phyloP scores from a whole-genome alignment of 2,797 vertebrate species.

The Kryptopterus vitreolus region DNA sequence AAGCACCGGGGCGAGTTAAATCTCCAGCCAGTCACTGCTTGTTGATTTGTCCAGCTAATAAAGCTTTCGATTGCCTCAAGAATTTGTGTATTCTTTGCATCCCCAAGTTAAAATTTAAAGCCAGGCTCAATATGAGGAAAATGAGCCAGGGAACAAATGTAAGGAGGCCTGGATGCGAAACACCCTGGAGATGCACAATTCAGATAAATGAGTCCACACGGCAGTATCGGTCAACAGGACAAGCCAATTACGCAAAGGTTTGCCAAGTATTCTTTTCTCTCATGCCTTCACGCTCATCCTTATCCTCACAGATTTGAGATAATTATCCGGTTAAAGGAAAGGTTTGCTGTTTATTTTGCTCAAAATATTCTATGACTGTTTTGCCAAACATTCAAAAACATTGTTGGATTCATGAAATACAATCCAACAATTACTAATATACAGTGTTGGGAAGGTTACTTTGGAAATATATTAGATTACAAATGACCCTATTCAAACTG shows the following conservation, averaged over 20 bases:
- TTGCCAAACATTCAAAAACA: constrained; percentile 3
- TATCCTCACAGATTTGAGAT: constrained; percentile 18
- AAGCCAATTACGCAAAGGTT: constrained; percentile 23
- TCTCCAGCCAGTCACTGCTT: constrained; percentile 1
- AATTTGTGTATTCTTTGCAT: neutral
- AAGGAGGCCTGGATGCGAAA: constrained; percentile 6
- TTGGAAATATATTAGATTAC: too few species aligned
- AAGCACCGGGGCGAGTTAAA: neutral
- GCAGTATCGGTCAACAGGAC: constrained; percentile 1
- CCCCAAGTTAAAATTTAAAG: neutral
- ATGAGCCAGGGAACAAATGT: neutral
- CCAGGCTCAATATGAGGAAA: constrained; percentile 11
- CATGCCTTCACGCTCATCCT: constrained; percentile 24
- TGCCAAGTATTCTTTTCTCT: constrained; percentile 35
- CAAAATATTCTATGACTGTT: constrained; percentile 29
- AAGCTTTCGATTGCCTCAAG: neutral
- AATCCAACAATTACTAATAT: constrained; percentile 6
- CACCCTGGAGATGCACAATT: constrained; percentile 18
- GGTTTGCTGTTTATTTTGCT: constrained; percentile 30
- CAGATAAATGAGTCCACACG: constrained; percentile 28
- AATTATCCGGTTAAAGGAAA: constrained; percentile 36
- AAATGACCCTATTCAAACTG: too few species aligned
- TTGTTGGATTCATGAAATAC: constrained; percentile 14
- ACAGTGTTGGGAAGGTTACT: too few species aligned
- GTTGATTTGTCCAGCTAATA: neutral